A percentile compares a stretch with the other conserved stretches of the same genome.
Evolutionary conservation across 2,888 invertebrate genomes (phyloP).

Genomic region (Osmoderma eremita): DNA sequence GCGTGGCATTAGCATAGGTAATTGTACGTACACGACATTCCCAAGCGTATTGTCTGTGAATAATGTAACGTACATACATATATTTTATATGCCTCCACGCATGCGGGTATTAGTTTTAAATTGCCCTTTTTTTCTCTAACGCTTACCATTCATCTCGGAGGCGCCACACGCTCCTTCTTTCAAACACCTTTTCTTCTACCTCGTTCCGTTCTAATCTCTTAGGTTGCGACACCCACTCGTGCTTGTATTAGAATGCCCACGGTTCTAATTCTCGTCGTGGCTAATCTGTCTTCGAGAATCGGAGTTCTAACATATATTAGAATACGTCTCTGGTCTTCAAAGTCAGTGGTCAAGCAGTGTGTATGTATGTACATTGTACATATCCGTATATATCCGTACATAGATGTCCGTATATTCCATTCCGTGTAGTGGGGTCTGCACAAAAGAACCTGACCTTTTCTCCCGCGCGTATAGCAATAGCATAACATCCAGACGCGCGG

Average conservation of each 20-base stretch:
- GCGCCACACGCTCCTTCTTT: neutral
- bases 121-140: neutral
- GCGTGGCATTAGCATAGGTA: conserved; percentile 15
- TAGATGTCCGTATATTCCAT: conserved; percentile 8
- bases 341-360: conserved; percentile 20
- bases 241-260: neutral
- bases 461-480: conserved; percentile 6
- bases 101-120: conserved; percentile 1
- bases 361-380: no score
- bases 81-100: neutral
- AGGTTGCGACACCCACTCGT: neutral
- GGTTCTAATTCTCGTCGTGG: neutral
- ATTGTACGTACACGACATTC: conserved; percentile 13
- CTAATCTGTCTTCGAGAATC: neutral
- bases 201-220: neutral
- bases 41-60: conserved; percentile 2
- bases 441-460: conserved; percentile 33
- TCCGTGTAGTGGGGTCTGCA: conserved; percentile 6
- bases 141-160: neutral
- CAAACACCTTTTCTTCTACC: neutral
- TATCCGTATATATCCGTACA: no score
- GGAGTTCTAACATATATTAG: neutral
- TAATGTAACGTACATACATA: no score
- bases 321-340: conserved; percentile 25
- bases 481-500: conserved; percentile 24